A percentile compares a stretch with the other conserved stretches of the same genome.
These are phyloP conservation scores for Xestia rhomboidea DNA, from an alignment of 2,888 invertebrate species.

Conservation along the genomic window DNA sequence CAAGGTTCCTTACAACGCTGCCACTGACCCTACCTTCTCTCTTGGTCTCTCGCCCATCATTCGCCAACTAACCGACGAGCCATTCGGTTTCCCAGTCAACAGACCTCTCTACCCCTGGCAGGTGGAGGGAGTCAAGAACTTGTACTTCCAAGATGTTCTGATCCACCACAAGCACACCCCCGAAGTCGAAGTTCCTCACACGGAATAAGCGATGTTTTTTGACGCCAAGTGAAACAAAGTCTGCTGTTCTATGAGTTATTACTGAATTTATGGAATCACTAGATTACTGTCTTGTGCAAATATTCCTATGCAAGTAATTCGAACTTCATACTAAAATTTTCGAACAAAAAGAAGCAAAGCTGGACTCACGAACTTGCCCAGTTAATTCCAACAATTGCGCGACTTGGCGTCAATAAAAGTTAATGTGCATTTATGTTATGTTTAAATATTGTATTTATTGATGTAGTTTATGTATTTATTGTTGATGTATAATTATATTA, in stretches of 20 bases:
- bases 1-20: slow-evolving; percentile 79
- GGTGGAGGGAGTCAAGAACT: slow-evolving; percentile 82
- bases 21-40: slow-evolving; percentile 87
- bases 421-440: slow-evolving; percentile 21
- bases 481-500: slow-evolving; percentile 28
- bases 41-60: slow-evolving; percentile 87
- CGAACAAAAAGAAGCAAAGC: neutral
- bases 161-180: slow-evolving; percentile 89
- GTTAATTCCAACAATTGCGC: slow-evolving; percentile 1
- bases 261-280: neutral
- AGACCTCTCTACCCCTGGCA: slow-evolving; percentile 86
- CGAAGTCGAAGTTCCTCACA: slow-evolving; percentile 77
- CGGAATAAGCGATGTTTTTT: slow-evolving; percentile 59
- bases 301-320: neutral
- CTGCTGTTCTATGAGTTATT: neutral
- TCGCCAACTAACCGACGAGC: slow-evolving; percentile 85
- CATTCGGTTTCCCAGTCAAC: slow-evolving; percentile 91
- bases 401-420: slow-evolving; percentile 14
- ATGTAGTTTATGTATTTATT: slow-evolving; percentile 46
- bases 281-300: neutral
- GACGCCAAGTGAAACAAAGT: slow-evolving; percentile 15
- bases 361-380: neutral
- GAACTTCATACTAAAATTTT: neutral
- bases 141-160: slow-evolving; percentile 87
- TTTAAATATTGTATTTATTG: slow-evolving; percentile 39